A percentile compares a stretch with the other conserved stretches of the same genome.
These are phyloP conservation scores for Apodemus speciosus DNA, from an alignment of 2,113 vertebrate genomes.

Conservation along the genomic window DNA sequence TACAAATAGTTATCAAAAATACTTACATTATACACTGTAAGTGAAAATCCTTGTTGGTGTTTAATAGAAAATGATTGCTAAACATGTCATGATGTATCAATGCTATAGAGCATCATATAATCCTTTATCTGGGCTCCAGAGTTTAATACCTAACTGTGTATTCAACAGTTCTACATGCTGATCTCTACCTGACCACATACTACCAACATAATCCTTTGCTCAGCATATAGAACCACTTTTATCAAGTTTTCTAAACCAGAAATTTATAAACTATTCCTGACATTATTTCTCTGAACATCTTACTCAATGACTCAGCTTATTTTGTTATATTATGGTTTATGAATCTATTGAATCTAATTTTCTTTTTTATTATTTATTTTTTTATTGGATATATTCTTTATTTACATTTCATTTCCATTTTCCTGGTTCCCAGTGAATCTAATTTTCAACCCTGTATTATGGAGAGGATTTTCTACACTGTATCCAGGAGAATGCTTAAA, in stretches of 20 bases:
- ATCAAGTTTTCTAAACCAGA: neutral
- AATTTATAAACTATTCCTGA: neutral
- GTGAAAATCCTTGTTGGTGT: neutral
- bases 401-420: too few relatives aligned
- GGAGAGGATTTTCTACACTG: neutral
- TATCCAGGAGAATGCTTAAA: neutral
- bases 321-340: neutral
- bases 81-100: neutral
- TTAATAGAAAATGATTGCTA: neutral
- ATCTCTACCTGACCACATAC: neutral
- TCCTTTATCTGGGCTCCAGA: neutral
- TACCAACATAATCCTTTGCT: constrained; percentile 12
- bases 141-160: constrained; percentile 7
- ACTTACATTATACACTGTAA: neutral
- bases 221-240: neutral
- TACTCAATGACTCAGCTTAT: neutral
- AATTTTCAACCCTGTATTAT: neutral
- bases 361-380: too few relatives aligned
- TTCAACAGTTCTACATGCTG: neutral
- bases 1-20: constrained; percentile 43
- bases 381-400: too few relatives aligned
- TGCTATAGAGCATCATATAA: neutral
- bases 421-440: too few relatives aligned
- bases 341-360: neutral
- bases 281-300: neutral